Percentiles rank a stretch among this genome's conserved stretches.
phyloP scores from a whole-genome alignment of 2,797 vertebrate species.

The Phalanger gymnotis region DNA sequence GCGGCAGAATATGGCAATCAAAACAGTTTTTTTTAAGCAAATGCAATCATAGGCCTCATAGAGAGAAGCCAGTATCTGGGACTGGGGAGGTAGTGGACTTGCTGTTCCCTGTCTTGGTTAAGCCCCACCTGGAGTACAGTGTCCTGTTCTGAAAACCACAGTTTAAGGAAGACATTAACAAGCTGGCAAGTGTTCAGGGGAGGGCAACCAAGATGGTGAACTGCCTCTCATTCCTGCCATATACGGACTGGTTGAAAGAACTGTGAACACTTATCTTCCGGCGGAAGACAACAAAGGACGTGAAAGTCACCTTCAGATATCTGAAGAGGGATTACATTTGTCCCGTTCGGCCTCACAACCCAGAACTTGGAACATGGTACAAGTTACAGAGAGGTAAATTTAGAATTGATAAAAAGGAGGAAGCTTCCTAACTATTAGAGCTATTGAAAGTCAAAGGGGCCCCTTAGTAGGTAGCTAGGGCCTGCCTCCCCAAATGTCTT shows the following conservation, averaged over 20 bases:
- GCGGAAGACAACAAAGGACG: not conserved
- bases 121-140: not conserved
- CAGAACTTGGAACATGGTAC: not conserved
- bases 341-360: not conserved
- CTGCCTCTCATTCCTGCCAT: not conserved
- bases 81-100: not conserved
- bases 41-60: not conserved
- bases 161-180: not conserved
- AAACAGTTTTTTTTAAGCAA: not conserved
- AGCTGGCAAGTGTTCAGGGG: not conserved
- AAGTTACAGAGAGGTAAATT: not conserved
- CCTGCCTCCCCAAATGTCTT: not conserved
- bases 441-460: not conserved
- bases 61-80: not conserved
- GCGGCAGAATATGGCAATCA: not conserved
- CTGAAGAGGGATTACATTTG: not conserved
- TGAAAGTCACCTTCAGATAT: not conserved
- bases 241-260: not conserved
- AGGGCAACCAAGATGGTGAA: not conserved
- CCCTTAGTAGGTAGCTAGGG: not conserved
- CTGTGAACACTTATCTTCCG: not conserved
- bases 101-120: not conserved
- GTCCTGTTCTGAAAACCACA: not conserved
- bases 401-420: not conserved
- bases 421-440: not conserved